Evolutionary conservation across 2,113 vertebrate species (phyloP).

Genomic region (Nesogale talazaci): DNA sequence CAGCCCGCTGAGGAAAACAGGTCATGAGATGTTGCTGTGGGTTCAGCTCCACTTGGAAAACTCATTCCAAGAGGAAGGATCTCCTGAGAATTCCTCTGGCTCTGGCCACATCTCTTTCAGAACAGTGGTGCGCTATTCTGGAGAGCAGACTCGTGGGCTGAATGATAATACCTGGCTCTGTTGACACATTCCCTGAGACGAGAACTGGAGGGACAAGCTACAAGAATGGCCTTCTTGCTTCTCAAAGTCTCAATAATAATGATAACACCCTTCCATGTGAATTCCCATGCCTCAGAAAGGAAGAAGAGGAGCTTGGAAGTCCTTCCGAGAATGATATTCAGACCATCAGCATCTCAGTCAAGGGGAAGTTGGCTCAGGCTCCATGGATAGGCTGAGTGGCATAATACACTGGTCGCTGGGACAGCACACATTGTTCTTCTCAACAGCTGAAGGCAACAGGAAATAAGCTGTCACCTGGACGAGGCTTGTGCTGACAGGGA

Average conservation of each 20-base stretch:
- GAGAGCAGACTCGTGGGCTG: background rate
- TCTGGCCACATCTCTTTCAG: background rate
- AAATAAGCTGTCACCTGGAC: constrained; percentile 27
- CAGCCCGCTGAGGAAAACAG: background rate
- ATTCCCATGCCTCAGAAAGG: background rate
- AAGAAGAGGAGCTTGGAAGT: constrained; percentile 34
- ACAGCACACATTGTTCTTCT: background rate
- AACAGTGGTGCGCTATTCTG: background rate
- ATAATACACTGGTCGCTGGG: background rate
- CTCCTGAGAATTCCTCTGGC: constrained; percentile 41
- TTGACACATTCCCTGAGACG: constrained; percentile 32
- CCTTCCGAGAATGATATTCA: constrained; percentile 68
- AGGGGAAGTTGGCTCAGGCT: constrained; percentile 30
- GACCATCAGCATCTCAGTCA: constrained; percentile 43
- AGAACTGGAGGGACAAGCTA: constrained; percentile 67
- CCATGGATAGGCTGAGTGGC: background rate
- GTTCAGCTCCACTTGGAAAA: background rate
- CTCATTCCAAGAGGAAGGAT: constrained; percentile 10
- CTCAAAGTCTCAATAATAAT: constrained; percentile 68
- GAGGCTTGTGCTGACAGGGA: background rate
- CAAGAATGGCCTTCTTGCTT: constrained; percentile 67
- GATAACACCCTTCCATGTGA: constrained; percentile 22
- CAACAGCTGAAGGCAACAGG: constrained; percentile 18
- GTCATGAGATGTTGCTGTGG: background rate
- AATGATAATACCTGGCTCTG: constrained; percentile 36